phyloP scores from a whole-genome alignment of 1,140 invertebrate genomes.

The Trinorchestia longiramus region DNA sequence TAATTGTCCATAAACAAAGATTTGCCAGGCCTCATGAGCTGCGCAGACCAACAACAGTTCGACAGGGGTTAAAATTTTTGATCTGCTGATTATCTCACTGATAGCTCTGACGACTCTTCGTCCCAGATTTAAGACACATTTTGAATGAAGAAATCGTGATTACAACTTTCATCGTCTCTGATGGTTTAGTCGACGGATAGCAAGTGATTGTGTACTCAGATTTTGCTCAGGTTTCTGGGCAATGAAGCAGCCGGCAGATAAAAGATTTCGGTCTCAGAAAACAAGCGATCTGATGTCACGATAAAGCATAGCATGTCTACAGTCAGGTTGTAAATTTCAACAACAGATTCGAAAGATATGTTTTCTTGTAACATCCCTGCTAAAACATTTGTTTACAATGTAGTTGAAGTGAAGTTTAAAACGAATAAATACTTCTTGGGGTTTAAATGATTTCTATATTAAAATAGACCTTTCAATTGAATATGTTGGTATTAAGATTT shows the following conservation, averaged over 20 bases:
- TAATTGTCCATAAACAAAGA: neutral
- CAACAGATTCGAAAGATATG: neutral
- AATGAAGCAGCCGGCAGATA: neutral
- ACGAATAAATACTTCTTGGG: neutral
- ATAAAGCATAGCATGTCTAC: neutral
- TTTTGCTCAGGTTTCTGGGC: neutral
- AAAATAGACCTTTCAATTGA: neutral
- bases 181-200: neutral
- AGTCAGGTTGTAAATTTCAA: neutral
- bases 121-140: constrained; percentile 39
- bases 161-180: neutral
- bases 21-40: no score
- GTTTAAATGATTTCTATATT: neutral
- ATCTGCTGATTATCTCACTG: neutral
- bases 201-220: neutral
- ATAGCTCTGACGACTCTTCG: neutral
- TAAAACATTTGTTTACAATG: neutral
- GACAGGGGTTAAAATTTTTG: no score
- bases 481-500: neutral
- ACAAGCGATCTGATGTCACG: neutral
- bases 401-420: neutral
- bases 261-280: neutral
- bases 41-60: neutral
- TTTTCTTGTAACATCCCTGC: neutral
- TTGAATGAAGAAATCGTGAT: constrained; percentile 44